Evolutionary conservation across 1,140 invertebrate species (phyloP).

Genomic region (Leguminivora glycinivorella): DNA sequence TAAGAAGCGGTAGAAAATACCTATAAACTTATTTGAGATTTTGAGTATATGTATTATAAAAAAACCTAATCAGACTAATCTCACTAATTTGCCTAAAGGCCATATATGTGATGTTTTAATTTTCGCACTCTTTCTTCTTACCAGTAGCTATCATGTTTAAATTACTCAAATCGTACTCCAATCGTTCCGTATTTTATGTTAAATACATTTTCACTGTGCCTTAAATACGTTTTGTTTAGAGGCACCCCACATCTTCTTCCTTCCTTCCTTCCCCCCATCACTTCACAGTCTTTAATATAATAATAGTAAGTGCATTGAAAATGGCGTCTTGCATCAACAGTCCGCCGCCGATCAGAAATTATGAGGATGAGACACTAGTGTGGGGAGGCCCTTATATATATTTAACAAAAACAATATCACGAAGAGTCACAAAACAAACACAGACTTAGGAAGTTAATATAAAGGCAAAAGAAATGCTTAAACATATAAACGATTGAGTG

Average conservation of each 20-base stretch:
- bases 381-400: no score
- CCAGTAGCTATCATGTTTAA: background rate
- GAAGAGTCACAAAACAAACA: background rate
- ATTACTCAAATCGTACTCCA: background rate
- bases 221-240: background rate
- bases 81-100: constrained; percentile 13
- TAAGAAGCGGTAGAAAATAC: background rate
- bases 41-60: background rate
- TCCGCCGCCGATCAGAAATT: no score
- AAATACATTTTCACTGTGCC: no score
- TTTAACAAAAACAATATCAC: background rate
- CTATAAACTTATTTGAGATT: background rate
- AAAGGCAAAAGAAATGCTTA: constrained; percentile 25
- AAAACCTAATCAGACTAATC: constrained; percentile 10
- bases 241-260: no score
- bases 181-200: no score
- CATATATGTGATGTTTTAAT: background rate
- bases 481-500: constrained; percentile 5
- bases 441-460: constrained; percentile 8
- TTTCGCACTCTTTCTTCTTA: background rate
- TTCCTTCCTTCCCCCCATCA: no score
- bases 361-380: no score
- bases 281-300: no score
- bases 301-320: no score
- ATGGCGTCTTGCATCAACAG: no score